Evolutionary conservation across 2,888 invertebrate genomes (phyloP), one percentile per base, ranked within the genome.

Genomic region (Mesoligia furuncula): DNA sequence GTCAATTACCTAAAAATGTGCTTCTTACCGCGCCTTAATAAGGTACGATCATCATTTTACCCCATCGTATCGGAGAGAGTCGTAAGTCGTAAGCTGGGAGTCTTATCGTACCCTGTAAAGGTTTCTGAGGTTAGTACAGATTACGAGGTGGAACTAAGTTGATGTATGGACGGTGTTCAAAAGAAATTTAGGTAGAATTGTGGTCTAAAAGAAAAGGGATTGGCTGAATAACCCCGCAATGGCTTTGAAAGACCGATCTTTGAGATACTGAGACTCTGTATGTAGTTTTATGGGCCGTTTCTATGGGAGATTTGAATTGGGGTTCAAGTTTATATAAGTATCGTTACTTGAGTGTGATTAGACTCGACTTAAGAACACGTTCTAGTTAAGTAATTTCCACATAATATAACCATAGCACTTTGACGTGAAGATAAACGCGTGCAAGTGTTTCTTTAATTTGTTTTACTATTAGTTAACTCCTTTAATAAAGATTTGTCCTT

Each of bases 121-220:
- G 45, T 48, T 39, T 77, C 73, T 84, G 87, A 91, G 91, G 93
- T 94, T 94, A 93, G 94, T 92, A 91, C 92, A 93, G 94, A 93
- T 94, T 93, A 94, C 92, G 92, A 94, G 92, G 92, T 93, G 92
- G 93, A 94, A 93, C 91, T 94, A 93, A 93, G 93, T 94, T 94
- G 94, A 95, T 94, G 91, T 92, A 94, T 94, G 90, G 92, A 91
- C 90, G 92, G 91, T 92, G 91, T 91, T 93, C 90, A 84, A 88
- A 92, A 92, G 92, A 93, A 93, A 91, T 92, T 92, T 92, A 92
- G 92, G 91, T 90, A 90, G 92, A 91, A 91, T 89, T 91, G 88
- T 89, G 88, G 86, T 89, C 85, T 89, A 89, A 87, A 85, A 87
- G 90, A 90, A 90, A 86, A 88, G 80, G 86, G 87, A 88, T 87